Evolutionary conservation across 2,888 invertebrate species (phyloP), one percentile per base, ranked within the genome.

Genomic region (Drosophila fulvimacula): DNA sequence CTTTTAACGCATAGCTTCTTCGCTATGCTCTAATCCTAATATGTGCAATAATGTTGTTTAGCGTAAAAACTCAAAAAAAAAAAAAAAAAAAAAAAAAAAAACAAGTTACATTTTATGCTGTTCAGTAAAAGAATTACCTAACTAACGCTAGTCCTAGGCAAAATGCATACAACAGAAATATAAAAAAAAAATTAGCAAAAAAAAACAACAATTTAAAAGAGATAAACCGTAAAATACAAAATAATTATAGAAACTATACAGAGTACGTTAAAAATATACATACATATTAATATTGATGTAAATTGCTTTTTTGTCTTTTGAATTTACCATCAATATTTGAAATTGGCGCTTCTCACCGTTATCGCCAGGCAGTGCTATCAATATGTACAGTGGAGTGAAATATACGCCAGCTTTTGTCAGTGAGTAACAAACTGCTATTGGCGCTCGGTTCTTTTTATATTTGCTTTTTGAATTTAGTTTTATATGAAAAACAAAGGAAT

Each of bases 101-200:
- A 49, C 17, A 49, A 78, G 76, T 82, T 84, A 88, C 79, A 88
- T 79, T 85, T 82, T 88, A 85, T 88, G 86, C 79, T 82, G 86
- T 88, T 85, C 66, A 76, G 52, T 76, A 69, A 79, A 70, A 70
- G 64, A 73, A 83, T 74, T 87, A 78, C 73, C 67, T 76, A 69
- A 73, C 55, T 58, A 70, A 72, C 44, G 73, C 78, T 83, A 81
- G 74, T 82, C 83, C 73, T 51, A 55, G 38, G 61, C 65, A 46
- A 71, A 36, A 73, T 17, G 42, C 66, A 61, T 61, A 69, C 52
- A 27, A 27, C 27, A 46, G 51, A 69, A 53, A 53, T 51, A 69
- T 49, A 64, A 74, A 69, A 57, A 64, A 74, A 69, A 57, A 57
- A 58, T 69, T 66, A 79, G 49, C 52, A 52, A 59, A 48, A 64